These are phyloP conservation scores for Grammomys surdaster DNA, from an alignment of 2,113 vertebrate species.

Conservation along the genomic window DNA sequence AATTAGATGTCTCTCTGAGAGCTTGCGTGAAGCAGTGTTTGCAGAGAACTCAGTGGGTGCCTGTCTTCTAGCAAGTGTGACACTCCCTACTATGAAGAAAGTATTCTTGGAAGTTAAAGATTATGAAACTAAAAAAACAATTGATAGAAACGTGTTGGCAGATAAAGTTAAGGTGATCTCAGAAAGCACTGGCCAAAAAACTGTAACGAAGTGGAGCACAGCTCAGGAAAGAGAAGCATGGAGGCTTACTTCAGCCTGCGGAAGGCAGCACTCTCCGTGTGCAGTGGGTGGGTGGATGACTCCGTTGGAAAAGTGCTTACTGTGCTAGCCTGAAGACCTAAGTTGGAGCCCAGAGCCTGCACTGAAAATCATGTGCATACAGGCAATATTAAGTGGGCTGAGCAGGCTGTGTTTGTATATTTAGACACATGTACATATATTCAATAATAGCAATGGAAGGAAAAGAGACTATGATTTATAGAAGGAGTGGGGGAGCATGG, in stretches of 20 bases:
- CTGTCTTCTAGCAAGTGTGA: not conserved
- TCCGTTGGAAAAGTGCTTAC: not conserved
- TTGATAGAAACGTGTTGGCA: not conserved
- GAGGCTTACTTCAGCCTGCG: not conserved
- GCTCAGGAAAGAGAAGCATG: not conserved
- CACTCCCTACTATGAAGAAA: not conserved
- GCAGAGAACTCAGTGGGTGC: not conserved
- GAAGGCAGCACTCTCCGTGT: not conserved
- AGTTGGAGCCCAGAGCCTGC: not conserved
- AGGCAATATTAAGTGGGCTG: not conserved
- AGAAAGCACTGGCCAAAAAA: not conserved
- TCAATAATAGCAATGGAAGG: not conserved
- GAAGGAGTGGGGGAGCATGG: not conserved
- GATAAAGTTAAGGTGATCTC: not conserved
- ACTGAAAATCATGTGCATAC: not conserved
- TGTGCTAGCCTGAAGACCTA: not conserved
- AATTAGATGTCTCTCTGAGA: not conserved
- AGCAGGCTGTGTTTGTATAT: not conserved
- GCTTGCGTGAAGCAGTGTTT: not conserved
- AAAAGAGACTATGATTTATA: not conserved
- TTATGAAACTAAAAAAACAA: not conserved
- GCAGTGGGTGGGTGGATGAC: not conserved
- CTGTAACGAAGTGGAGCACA: not conserved
- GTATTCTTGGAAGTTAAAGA: not conserved
- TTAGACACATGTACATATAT: not conserved